Conservation (phyloP, 2,113 vertebrate species). For the Pollachius pollachius region DNA sequence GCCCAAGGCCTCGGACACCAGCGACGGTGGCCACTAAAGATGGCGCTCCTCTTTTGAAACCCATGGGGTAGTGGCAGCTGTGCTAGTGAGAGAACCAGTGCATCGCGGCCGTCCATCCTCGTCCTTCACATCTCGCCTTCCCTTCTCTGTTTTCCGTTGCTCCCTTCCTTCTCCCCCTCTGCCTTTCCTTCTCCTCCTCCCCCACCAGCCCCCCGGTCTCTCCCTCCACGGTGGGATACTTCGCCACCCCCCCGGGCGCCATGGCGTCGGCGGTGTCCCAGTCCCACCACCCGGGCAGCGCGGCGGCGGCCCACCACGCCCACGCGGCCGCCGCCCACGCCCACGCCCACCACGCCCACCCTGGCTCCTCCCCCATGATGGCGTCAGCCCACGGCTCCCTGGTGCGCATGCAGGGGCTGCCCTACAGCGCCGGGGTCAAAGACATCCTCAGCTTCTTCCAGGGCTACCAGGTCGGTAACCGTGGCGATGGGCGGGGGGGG, state of each 20-base stretch:
- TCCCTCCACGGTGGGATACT: slow-evolving; percentile 88
- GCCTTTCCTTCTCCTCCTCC: slow-evolving; percentile 7
- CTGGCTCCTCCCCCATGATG: slow-evolving; percentile 72
- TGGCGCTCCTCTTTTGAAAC: no score
- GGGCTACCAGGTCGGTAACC: slow-evolving; percentile 88
- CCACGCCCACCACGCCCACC: slow-evolving; percentile 22
- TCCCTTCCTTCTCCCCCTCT: background rate
- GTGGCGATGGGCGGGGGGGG: no score
- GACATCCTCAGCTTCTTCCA: slow-evolving; percentile 97
- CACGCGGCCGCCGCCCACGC: no score
- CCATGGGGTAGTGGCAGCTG: no score
- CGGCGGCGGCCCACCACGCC: no score
- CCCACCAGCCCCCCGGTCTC: slow-evolving; percentile 87
- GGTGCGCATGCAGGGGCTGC: slow-evolving; percentile 95
- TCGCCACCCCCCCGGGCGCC: slow-evolving; percentile 84
- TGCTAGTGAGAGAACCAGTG: no score
- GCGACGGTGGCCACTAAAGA: no score
- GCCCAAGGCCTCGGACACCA: no score
- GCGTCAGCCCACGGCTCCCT: slow-evolving; percentile 82
- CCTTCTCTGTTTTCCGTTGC: background rate
- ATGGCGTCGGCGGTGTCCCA: slow-evolving; percentile 79
- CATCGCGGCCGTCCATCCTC: background rate
- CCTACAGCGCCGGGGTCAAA: slow-evolving; percentile 91
- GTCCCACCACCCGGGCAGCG: slow-evolving; percentile 42
- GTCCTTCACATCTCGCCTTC: background rate